Percentiles rank a stretch among this genome's conserved stretches.
phyloP scores from a whole-genome alignment of 2,797 vertebrate genomes.

The Gobio occitaniae region DNA sequence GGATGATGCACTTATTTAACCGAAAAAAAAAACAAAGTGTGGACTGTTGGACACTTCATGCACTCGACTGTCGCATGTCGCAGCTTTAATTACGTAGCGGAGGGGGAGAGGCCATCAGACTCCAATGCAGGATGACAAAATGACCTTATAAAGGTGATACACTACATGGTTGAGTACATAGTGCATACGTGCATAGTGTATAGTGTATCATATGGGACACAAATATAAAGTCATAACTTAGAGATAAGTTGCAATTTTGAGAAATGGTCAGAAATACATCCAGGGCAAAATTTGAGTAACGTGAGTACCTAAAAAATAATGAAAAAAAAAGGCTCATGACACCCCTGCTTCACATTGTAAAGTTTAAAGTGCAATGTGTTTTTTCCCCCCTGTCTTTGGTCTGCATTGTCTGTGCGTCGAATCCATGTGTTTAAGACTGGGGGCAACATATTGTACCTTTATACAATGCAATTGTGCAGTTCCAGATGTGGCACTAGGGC shows the following conservation, averaged over 20 bases:
- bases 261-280: not conserved
- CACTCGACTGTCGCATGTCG: too few relatives aligned
- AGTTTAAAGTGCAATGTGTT: not conserved
- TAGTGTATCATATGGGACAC: not conserved
- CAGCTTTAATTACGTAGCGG: too few relatives aligned
- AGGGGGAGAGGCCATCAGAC: not conserved
- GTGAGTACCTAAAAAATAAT: not conserved
- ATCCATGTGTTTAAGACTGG: not conserved
- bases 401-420: not conserved
- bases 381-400: not conserved
- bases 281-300: not conserved
- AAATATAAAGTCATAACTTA: not conserved
- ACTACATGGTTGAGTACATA: not conserved
- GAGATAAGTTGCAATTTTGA: not conserved
- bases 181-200: too few relatives aligned
- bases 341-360: not conserved
- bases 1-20: too few relatives aligned
- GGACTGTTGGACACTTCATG: too few relatives aligned
- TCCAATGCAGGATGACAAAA: not conserved
- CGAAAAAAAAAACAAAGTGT: too few relatives aligned
- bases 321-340: not conserved
- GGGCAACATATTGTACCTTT: not conserved
- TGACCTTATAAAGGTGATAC: not conserved
- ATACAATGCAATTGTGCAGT: not conserved
- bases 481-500: slow-evolving; percentile 22